Base-by-base conservation (phyloP, 2,113 vertebrate genomes). In the Paramisgurnus dabryanus region DNA sequence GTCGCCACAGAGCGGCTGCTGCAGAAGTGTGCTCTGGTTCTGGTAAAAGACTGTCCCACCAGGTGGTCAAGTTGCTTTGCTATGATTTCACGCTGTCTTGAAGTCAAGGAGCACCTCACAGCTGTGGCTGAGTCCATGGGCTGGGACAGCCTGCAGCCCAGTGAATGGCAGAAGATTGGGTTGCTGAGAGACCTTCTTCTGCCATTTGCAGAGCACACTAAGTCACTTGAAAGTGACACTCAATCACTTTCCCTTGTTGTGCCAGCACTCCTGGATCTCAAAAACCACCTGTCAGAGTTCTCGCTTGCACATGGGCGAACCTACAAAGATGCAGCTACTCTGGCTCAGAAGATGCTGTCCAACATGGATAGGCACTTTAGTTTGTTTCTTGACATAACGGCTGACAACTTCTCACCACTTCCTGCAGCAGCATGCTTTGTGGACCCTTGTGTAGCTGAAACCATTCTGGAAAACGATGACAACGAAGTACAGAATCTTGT, bases 391-490 rank as follows among this genome's bases (percentile, higher is more conserved):
- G 67, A 72, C 50, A 9, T n/a, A 11, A 57, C 0, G 13, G 70
- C 27, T 10, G 27, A 11, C 4, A 57, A 72, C 8, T 72, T 58
- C 39, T 58, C 70, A 10, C 53, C 50, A 17, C 49, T 72, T 73
- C 45, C 74, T 71, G 79, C 79, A 45, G 58, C 79, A 50, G 74
- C 78, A 55, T 84, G 78, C 63, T 84, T 81, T 71, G 34, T 84
- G 10, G 41, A 77, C 60, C 15, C 74, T 39, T 64, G 73, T 53
- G 71, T 64, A 47, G 49, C 39, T 22, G 80, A 77, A 39, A 53
- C 80, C 11, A 66, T 82, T 12, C 8, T 77, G 45, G 74, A 76
- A 53, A 41, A 58, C 15, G 27, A 55, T 50, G 58, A 82, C 22
- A 34, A 82, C 0, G 40, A 70, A 58, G 63, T 76, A 18, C 43